A percentile compares a stretch with the other conserved stretches of the same genome.
Conservation (phyloP, 2,797 vertebrate species). For the Glyptemys insculpta region DNA sequence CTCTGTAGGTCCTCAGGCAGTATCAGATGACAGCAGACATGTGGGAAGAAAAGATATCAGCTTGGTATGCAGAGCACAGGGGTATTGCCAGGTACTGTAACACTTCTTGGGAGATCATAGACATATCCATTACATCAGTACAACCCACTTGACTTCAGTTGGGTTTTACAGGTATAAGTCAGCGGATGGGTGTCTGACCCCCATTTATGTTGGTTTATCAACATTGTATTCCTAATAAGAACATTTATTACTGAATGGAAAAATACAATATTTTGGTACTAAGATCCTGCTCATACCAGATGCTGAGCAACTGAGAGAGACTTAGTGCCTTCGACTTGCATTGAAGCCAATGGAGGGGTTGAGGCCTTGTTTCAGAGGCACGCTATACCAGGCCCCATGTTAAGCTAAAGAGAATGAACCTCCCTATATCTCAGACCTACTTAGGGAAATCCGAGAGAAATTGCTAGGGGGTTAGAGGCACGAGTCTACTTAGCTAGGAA, state of each 20-base stretch:
- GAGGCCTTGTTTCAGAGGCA: background rate
- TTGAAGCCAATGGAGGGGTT: background rate
- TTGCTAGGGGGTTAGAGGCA: fast-evolving
- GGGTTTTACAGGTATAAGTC: background rate
- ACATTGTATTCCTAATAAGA: background rate
- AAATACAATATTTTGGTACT: background rate
- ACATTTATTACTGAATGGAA: background rate
- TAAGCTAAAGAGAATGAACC: background rate
- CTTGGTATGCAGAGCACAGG: slow-evolving; percentile 94
- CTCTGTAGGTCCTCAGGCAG: slow-evolving; percentile 86
- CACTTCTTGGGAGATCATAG: background rate
- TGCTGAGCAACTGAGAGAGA: background rate
- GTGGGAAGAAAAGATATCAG: slow-evolving; percentile 98
- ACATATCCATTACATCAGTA: background rate
- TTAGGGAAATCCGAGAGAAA: background rate
- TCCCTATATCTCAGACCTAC: background rate
- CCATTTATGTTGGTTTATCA: background rate
- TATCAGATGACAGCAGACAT: slow-evolving; percentile 97
- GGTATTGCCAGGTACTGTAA: slow-evolving; percentile 91
- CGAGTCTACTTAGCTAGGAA: background rate
- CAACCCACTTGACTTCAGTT: background rate
- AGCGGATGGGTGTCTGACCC: background rate
- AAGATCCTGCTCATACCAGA: background rate
- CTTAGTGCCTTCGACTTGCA: background rate
- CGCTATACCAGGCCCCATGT: background rate